These are phyloP conservation scores for Epinotia bilunana DNA, from an alignment of 2,888 invertebrate genomes.

Conservation along the genomic window DNA sequence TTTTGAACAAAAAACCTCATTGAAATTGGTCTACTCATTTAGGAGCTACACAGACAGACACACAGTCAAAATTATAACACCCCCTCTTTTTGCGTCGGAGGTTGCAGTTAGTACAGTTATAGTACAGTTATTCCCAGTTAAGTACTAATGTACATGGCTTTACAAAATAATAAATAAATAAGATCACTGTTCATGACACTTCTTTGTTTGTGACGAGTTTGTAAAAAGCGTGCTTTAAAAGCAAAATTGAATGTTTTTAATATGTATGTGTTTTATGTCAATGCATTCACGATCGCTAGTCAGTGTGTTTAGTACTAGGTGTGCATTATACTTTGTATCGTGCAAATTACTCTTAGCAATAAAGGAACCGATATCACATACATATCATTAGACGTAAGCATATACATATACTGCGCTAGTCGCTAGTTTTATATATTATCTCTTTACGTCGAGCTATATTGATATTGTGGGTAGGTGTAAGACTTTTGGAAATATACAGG, in stretches of 20 bases:
- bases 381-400: conserved; percentile 79
- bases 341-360: conserved; percentile 66
- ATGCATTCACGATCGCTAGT: conserved; percentile 19
- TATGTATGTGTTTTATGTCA: not conserved
- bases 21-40: too few species aligned
- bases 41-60: too few species aligned
- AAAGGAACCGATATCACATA: conserved; percentile 77
- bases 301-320: conserved; percentile 50
- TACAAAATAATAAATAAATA: too few species aligned
- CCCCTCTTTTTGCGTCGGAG: too few species aligned
- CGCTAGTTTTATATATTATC: conserved; percentile 58
- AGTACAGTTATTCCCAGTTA: too few species aligned
- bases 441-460: conserved; percentile 47
- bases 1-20: too few species aligned
- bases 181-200: not conserved
- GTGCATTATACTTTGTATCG: conserved; percentile 55
- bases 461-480: conserved; percentile 32
- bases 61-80: too few species aligned
- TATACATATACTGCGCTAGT: conserved; percentile 62
- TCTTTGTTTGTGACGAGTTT: not conserved
- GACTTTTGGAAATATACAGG: conserved; percentile 23
- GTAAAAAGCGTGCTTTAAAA: conserved; percentile 22
- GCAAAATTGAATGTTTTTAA: not conserved
- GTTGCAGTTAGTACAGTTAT: too few species aligned
- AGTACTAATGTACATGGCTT: too few species aligned